These are phyloP conservation scores for Cydia amplana DNA, from an alignment of 1,140 invertebrate species.

Conservation along the genomic window DNA sequence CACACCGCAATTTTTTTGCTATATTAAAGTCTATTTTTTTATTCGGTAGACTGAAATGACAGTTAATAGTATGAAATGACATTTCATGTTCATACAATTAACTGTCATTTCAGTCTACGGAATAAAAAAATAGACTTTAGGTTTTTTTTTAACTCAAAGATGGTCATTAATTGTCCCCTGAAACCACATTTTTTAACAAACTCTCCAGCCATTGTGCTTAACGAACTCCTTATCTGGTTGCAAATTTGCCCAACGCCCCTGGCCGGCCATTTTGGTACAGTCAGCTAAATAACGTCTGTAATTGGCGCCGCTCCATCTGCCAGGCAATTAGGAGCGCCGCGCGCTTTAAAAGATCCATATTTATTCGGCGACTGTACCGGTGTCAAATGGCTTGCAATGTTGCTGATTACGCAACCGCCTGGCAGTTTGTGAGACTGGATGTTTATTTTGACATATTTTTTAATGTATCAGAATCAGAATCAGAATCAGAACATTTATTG, in stretches of 20 bases:
- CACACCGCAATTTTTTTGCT: not conserved
- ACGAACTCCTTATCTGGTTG: conserved; percentile 32
- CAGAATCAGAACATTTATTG: too few relatives aligned
- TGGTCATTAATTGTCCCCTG: conserved; percentile 6
- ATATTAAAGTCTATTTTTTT: too few relatives aligned
- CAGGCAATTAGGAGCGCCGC: conserved; percentile 67
- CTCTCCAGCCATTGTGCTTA: conserved; percentile 16
- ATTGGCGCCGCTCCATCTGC: conserved; percentile 73
- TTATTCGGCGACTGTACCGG: conserved; percentile 58
- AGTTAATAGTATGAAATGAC: too few relatives aligned
- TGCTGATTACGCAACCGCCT: conserved; percentile 35
- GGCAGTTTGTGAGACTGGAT: conserved; percentile 14
- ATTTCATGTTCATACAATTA: too few relatives aligned
- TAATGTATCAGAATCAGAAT: too few relatives aligned
- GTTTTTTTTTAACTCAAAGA: not conserved
- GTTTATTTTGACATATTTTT: conserved; percentile 5
- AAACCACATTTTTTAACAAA: conserved; percentile 20
- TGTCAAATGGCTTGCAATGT: conserved; percentile 42
- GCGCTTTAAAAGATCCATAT: conserved; percentile 72
- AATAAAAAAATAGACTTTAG: too few relatives aligned
- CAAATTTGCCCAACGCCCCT: conserved; percentile 43
- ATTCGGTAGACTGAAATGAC: too few relatives aligned
- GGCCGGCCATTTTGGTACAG: conserved; percentile 49
- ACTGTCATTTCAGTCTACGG: too few relatives aligned
- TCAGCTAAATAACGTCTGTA: conserved; percentile 59